Percentiles rank a stretch among this genome's conserved stretches.
phyloP scores from a whole-genome alignment of 2,888 invertebrate genomes.

The Drosophila austrosaltans region DNA sequence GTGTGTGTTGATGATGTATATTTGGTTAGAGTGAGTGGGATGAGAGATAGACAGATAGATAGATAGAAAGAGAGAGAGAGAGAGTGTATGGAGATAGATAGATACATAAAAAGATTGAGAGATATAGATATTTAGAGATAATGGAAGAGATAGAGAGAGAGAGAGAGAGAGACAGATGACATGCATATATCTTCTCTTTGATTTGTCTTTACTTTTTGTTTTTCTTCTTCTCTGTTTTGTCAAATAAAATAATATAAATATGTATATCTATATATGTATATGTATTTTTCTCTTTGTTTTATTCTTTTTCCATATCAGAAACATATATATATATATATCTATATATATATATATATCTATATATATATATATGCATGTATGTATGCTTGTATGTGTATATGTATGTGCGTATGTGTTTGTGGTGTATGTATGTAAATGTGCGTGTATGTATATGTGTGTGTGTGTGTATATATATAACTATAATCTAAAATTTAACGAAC shows the following conservation, averaged over 20 bases:
- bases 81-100: not conserved
- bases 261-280: conserved; percentile 8
- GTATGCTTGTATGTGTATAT: conserved; percentile 24
- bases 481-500: conserved; percentile 72
- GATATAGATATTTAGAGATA: conserved; percentile 21
- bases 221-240: conserved; percentile 7
- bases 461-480: conserved; percentile 39
- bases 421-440: conserved; percentile 32
- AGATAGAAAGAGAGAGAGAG: conserved; percentile 8
- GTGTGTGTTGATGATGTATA: conserved; percentile 5
- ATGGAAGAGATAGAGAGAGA: not conserved
- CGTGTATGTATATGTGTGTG: conserved; percentile 30
- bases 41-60: conserved; percentile 20
- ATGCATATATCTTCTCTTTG: conserved; percentile 3
- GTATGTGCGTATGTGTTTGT: conserved; percentile 42
- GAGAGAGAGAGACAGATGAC: not conserved
- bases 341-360: conserved; percentile 25
- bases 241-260: conserved; percentile 17
- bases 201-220: conserved; percentile 10
- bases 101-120: not conserved
- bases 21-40: conserved; percentile 5
- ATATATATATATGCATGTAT: conserved; percentile 23
- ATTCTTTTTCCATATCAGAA: conserved; percentile 10
- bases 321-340: conserved; percentile 21
- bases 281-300: conserved; percentile 13